Evolutionary conservation across 2,113 vertebrate species (phyloP).

Genomic region (Sylvietta virens): DNA sequence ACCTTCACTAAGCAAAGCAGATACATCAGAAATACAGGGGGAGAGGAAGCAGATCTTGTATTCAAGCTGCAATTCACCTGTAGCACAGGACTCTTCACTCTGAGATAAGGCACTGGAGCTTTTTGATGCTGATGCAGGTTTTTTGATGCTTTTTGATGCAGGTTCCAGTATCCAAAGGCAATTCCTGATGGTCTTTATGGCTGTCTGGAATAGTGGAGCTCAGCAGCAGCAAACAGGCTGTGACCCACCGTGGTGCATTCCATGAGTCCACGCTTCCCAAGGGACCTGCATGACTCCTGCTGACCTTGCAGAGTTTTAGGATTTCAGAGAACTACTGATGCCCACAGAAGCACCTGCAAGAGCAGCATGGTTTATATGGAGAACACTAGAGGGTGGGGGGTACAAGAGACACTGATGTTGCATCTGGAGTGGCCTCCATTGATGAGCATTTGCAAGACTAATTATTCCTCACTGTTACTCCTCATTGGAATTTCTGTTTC

Average conservation of each 20-base stretch:
- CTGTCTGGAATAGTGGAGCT: fast-evolving
- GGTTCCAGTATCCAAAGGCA: not conserved
- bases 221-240: not conserved
- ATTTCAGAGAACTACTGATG: not conserved
- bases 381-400: fast-evolving
- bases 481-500: not conserved
- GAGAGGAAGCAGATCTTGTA: not conserved
- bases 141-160: too few relatives aligned
- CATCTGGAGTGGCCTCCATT: not conserved
- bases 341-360: not conserved
- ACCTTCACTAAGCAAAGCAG: not conserved
- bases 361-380: not conserved
- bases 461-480: not conserved
- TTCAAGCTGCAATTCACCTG: not conserved
- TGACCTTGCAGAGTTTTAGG: not conserved
- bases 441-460: not conserved
- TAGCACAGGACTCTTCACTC: not conserved
- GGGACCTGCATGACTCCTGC: not conserved
- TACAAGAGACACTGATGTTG: not conserved
- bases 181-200: not conserved
- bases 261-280: fast-evolving
- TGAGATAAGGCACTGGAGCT: not conserved
- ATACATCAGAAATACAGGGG: fast-evolving
- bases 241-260: fast-evolving
- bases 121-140: not conserved